phyloP scores from a whole-genome alignment of 1,140 invertebrate species.

The Cyclargus thomasi region DNA sequence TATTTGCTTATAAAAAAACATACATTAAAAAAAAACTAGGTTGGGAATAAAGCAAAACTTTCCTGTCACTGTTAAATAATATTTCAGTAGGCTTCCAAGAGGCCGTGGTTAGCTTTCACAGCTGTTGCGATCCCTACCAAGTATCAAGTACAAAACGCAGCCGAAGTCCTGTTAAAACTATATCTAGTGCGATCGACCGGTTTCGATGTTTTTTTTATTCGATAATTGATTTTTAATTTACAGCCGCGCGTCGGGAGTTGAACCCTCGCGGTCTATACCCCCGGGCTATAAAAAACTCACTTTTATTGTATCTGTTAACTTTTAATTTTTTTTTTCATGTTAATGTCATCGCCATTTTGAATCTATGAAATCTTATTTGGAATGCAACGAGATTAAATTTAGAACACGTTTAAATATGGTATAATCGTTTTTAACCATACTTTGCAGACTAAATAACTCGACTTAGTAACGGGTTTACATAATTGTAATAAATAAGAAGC shows the following conservation, averaged over 20 bases:
- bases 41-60: too few relatives aligned
- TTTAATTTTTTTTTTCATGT: too few relatives aligned
- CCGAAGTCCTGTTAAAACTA: background rate
- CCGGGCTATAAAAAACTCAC: constrained; percentile 1
- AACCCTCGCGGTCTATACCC: background rate
- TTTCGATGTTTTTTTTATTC: constrained; percentile 34
- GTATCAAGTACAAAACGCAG: too few relatives aligned
- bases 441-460: background rate
- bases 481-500: background rate
- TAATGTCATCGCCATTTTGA: constrained; percentile 12
- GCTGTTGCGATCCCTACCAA: too few relatives aligned
- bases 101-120: too few relatives aligned
- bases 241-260: constrained; percentile 19
- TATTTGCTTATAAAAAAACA: too few relatives aligned
- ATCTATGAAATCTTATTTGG: constrained; percentile 5
- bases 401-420: background rate
- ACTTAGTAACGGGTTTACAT: background rate
- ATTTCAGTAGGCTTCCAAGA: too few relatives aligned
- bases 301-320: background rate
- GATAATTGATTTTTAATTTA: constrained; percentile 62
- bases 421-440: background rate
- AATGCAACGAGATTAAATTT: constrained; percentile 13
- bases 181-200: constrained; percentile 14
- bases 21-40: too few relatives aligned
- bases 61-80: too few relatives aligned